These are phyloP conservation scores for Leptinotarsa haldemani DNA, from an alignment of 2,888 invertebrate genomes.

Conservation along the genomic window DNA sequence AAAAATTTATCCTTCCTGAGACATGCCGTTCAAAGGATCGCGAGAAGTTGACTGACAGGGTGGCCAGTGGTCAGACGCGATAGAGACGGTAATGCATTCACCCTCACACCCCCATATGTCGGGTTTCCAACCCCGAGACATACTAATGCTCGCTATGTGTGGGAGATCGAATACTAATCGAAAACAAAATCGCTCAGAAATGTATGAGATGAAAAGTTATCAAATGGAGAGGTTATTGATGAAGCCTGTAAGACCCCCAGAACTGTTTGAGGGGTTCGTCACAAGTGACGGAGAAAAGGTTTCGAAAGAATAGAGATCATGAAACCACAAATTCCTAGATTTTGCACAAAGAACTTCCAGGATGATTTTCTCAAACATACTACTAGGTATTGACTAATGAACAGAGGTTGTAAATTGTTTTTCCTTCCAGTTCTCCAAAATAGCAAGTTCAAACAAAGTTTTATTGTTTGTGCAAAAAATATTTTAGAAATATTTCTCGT, in stretches of 20 bases:
- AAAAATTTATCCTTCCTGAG: slow-evolving; percentile 14
- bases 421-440: no score
- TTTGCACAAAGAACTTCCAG: no score
- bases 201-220: slow-evolving; percentile 18
- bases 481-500: no score
- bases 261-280: not conserved
- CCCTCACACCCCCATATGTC: slow-evolving; percentile 56
- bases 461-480: no score
- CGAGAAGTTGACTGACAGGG: slow-evolving; percentile 56
- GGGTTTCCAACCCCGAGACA: slow-evolving; percentile 27
- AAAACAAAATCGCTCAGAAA: slow-evolving; percentile 24
- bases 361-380: no score
- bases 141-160: slow-evolving; percentile 23
- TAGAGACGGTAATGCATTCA: slow-evolving; percentile 65
- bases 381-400: no score
- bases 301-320: not conserved
- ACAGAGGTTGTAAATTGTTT: no score
- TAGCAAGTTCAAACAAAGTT: no score
- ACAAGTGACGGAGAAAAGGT: not conserved
- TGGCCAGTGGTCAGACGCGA: slow-evolving; percentile 63
- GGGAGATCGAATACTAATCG: slow-evolving; percentile 28
- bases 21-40: slow-evolving; percentile 38
- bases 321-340: no score
- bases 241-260: not conserved
- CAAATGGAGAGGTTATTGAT: slow-evolving; percentile 15